A percentile compares a stretch with the other conserved stretches of the same genome.
Conservation (phyloP, 2,113 vertebrate species). For the Pollimyrus isidori region DNA sequence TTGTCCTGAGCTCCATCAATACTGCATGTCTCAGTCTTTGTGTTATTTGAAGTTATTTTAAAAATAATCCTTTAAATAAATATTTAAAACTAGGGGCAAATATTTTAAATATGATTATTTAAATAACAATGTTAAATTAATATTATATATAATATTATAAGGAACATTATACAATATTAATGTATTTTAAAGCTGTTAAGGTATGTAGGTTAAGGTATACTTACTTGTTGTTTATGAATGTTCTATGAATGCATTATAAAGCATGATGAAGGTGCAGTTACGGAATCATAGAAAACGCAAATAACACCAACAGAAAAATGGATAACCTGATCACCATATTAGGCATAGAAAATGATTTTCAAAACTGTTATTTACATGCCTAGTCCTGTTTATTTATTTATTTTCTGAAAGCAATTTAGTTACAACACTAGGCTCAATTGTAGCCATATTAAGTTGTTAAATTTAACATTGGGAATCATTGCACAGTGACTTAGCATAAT, state of each 20-base stretch:
- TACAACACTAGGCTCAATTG: not conserved
- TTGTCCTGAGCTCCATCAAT: not conserved
- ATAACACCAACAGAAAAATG: not conserved
- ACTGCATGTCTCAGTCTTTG: not conserved
- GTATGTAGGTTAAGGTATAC: not conserved
- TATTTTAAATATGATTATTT: not conserved
- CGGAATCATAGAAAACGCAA: not conserved
- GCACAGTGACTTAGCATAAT: not conserved
- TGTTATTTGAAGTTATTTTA: not conserved
- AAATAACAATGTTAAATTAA: not conserved
- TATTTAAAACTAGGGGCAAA: not conserved
- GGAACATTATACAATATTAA: not conserved
- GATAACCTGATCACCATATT: not conserved
- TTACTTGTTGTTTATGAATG: not conserved
- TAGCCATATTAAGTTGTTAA: not conserved
- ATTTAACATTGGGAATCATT: not conserved
- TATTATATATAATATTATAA: not conserved
- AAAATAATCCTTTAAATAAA: not conserved
- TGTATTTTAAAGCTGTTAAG: not conserved
- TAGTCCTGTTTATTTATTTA: not conserved
- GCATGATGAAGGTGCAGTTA: not conserved
- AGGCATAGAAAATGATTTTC: not conserved
- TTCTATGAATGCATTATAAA: not conserved
- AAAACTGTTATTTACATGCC: not conserved
- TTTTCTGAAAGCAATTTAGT: not conserved